Evolutionary conservation across 2,888 invertebrate species (phyloP).

Genomic region (Protophormia terraenovae): DNA sequence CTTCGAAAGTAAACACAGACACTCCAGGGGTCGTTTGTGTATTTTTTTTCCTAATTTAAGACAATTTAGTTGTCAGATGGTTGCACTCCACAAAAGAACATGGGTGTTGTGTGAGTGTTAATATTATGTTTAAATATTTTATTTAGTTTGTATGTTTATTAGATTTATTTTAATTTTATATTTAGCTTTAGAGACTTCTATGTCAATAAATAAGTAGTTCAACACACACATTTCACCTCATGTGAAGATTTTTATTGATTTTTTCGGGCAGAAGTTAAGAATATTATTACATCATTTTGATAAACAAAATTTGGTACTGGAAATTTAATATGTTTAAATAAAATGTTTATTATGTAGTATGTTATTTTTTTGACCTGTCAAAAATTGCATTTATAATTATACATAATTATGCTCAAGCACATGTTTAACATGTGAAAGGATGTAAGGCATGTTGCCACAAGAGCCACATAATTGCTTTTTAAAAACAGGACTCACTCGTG

Average conservation of each 20-base stretch:
- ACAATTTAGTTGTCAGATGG: constrained; percentile 13
- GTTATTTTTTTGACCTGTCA: background rate
- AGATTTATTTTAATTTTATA: constrained; percentile 18
- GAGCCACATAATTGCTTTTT: constrained; percentile 28
- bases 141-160: background rate
- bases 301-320: background rate
- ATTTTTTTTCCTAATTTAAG: background rate
- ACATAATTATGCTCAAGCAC: constrained; percentile 40
- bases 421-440: constrained; percentile 44
- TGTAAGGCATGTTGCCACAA: constrained; percentile 25
- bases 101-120: background rate
- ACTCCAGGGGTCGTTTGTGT: constrained; percentile 46
- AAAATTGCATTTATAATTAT: background rate
- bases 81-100: background rate
- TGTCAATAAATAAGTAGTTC: background rate
- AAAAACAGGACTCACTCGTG: constrained; percentile 49
- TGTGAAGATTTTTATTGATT: constrained; percentile 46
- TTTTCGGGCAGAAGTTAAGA: constrained; percentile 1
- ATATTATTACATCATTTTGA: constrained; percentile 25
- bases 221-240: constrained; percentile 41
- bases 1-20: background rate
- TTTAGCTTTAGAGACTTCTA: background rate
- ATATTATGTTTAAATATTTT: constrained; percentile 11
- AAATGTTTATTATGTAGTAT: background rate
- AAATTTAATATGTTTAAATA: background rate